These are phyloP conservation scores for Pangasius krempfi DNA, from an alignment of 2,797 vertebrate genomes.

Conservation along the genomic window DNA sequence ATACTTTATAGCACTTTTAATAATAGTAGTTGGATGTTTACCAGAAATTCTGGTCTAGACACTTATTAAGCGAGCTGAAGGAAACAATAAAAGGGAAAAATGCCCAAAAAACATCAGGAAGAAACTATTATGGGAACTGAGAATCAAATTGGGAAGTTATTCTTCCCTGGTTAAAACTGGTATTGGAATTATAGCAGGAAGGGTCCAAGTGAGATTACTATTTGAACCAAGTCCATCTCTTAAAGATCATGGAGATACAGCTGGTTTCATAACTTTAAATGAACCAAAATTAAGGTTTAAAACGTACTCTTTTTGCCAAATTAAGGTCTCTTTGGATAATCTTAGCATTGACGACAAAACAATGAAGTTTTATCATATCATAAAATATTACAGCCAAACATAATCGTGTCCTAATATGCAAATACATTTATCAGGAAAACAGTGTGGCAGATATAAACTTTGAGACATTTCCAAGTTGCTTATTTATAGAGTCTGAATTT, in stretches of 20 bases:
- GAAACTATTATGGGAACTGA: not conserved
- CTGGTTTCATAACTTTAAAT: not conserved
- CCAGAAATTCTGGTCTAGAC: not conserved
- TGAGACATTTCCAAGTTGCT: not conserved
- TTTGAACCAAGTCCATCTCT: not conserved
- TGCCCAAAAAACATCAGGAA: not conserved
- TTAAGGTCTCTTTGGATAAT: not conserved
- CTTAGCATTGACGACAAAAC: not conserved
- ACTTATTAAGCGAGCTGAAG: not conserved
- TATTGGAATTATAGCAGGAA: not conserved
- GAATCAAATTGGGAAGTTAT: not conserved
- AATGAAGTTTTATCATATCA: not conserved
- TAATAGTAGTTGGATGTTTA: not conserved
- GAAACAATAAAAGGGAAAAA: not conserved
- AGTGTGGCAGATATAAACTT: not conserved
- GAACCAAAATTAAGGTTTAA: not conserved
- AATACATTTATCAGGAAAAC: not conserved
- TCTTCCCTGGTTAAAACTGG: not conserved
- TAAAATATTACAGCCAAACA: not conserved
- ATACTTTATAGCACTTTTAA: not conserved
- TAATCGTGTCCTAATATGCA: not conserved
- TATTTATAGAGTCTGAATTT: not conserved
- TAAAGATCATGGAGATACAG: not conserved
- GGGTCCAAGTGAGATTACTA: not conserved
- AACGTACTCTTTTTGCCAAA: not conserved